Evolutionary conservation across 2,888 invertebrate species (phyloP).

Genomic region (Zygaena filipendulae): DNA sequence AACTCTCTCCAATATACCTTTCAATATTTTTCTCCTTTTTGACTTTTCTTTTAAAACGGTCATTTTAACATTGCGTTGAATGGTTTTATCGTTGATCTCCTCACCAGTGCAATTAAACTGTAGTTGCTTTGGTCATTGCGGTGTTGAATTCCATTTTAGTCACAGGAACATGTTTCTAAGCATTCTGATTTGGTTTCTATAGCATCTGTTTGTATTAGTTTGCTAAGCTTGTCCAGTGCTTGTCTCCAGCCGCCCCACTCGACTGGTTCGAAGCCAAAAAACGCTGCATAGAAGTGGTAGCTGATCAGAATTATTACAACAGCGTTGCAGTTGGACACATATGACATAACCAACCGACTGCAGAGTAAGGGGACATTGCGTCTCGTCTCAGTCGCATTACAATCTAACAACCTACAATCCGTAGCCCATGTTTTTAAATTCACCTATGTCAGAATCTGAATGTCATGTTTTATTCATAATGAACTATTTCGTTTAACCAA

Average conservation of each 20-base stretch:
- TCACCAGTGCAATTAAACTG: too few relatives aligned
- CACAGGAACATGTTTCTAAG: slow-evolving; percentile 28
- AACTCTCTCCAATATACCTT: slow-evolving; percentile 30
- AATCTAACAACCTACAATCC: slow-evolving; percentile 22
- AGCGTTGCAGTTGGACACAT: slow-evolving; percentile 24
- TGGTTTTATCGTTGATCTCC: neutral
- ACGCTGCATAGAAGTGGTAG: slow-evolving; percentile 30
- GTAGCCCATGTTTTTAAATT: slow-evolving; percentile 20
- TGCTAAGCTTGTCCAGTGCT: too few relatives aligned
- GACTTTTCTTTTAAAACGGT: slow-evolving; percentile 28
- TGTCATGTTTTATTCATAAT: too few relatives aligned
- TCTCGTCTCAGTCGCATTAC: slow-evolving; percentile 24
- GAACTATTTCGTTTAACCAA: too few relatives aligned
- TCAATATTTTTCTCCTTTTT: slow-evolving; percentile 24
- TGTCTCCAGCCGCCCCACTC: slow-evolving; percentile 13
- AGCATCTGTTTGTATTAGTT: slow-evolving; percentile 21
- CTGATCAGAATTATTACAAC: slow-evolving; percentile 26
- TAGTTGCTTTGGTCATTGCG: too few relatives aligned
- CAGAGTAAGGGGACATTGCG: slow-evolving; percentile 30
- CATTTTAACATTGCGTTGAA: slow-evolving; percentile 20
- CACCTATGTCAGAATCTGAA: slow-evolving; percentile 7
- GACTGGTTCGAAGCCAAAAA: slow-evolving; percentile 25
- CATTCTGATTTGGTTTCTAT: slow-evolving; percentile 27
- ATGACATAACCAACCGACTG: slow-evolving; percentile 33
- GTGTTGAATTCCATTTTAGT: too few relatives aligned